Evolutionary conservation across 1,140 invertebrate species (phyloP).

Genomic region (Druon quercuslanigerum): DNA sequence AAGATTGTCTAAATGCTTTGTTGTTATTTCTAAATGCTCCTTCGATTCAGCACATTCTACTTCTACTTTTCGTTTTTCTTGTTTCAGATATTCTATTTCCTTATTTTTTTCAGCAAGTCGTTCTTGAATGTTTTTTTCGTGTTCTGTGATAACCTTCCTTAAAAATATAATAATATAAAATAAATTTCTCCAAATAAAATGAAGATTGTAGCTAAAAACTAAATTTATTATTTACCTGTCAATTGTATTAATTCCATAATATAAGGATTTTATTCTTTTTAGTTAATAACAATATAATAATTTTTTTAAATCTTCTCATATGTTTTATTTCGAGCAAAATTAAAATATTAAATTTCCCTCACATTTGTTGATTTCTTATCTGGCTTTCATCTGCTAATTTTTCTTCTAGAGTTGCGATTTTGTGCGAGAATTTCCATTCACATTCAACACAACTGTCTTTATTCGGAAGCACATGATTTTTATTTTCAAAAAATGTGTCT

Average conservation of each 20-base stretch:
- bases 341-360: conserved; percentile 1
- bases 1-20: conserved; percentile 42
- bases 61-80: conserved; percentile 36
- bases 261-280: too few relatives aligned
- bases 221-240: too few relatives aligned
- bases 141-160: conserved; percentile 44
- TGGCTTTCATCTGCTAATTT: conserved; percentile 42
- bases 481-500: too few relatives aligned
- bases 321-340: not conserved
- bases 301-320: too few relatives aligned
- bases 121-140: conserved; percentile 43
- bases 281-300: too few relatives aligned
- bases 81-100: conserved; percentile 41
- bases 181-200: too few relatives aligned
- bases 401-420: conserved; percentile 36
- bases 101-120: conserved; percentile 43
- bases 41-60: conserved; percentile 18
- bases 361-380: conserved; percentile 45
- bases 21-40: conserved; percentile 39
- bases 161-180: conserved; percentile 11
- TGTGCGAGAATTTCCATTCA: conserved; percentile 1
- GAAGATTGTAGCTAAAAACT: too few relatives aligned
- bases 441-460: not conserved
- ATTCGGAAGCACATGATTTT: not conserved
- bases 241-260: too few relatives aligned